Conservation (phyloP, 2,113 vertebrate species). For the Oostethus manadensis region DNA sequence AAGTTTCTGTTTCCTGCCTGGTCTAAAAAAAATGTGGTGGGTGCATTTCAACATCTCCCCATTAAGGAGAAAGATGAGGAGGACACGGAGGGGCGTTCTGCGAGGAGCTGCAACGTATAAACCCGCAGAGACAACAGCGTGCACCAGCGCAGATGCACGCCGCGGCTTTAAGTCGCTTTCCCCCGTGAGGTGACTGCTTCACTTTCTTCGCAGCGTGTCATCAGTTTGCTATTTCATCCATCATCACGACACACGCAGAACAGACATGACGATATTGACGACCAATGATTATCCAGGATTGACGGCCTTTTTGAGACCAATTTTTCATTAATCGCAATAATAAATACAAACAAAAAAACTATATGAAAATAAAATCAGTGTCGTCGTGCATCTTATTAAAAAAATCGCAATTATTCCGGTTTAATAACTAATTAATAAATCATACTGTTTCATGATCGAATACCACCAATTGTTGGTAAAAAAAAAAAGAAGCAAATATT, state of each 20-base stretch:
- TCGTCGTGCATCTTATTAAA: too few species aligned
- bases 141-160: not conserved
- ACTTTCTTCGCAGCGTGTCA: slow-evolving; percentile 45
- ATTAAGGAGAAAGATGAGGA: slow-evolving; percentile 50
- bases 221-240: slow-evolving; percentile 36
- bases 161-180: slow-evolving; percentile 29
- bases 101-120: slow-evolving; percentile 24
- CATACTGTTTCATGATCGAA: too few species aligned
- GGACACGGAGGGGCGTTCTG: slow-evolving; percentile 24
- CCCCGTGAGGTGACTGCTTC: slow-evolving; percentile 36
- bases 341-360: too few species aligned
- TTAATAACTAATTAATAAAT: too few species aligned
- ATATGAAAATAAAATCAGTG: too few species aligned
- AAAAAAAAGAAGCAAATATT: too few species aligned
- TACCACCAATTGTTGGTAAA: too few species aligned
- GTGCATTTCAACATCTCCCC: slow-evolving; percentile 60
- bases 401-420: too few species aligned
- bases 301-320: too few species aligned
- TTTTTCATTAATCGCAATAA: too few species aligned
- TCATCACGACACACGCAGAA: slow-evolving; percentile 11
- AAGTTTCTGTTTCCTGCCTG: slow-evolving; percentile 58
- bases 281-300: too few species aligned
- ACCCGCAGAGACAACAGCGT: not conserved
- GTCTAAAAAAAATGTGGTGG: slow-evolving; percentile 57
- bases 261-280: not conserved